These are phyloP conservation scores for Stenichneumon culpator DNA, from an alignment of 2,888 invertebrate genomes.

Conservation along the genomic window DNA sequence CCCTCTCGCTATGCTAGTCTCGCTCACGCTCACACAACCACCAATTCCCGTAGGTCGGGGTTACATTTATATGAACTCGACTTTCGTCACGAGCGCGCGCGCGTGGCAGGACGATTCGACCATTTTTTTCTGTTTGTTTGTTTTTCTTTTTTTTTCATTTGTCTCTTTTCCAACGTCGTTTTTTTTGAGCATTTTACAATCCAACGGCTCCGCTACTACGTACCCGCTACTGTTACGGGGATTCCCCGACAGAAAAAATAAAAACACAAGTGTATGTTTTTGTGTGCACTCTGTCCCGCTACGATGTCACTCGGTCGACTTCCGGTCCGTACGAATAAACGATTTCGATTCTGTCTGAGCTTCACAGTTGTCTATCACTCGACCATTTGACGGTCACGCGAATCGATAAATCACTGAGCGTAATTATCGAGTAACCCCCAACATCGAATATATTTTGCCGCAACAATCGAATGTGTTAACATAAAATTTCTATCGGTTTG, in stretches of 20 bases:
- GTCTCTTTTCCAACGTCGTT: constrained; percentile 52
- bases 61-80: constrained; percentile 72
- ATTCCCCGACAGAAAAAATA: constrained; percentile 73
- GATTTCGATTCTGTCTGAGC: constrained; percentile 42
- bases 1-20: constrained; percentile 70
- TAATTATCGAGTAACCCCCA: background rate
- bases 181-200: constrained; percentile 72
- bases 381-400: background rate
- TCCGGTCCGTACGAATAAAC: constrained; percentile 62
- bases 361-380: constrained; percentile 28
- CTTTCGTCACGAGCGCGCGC: constrained; percentile 57
- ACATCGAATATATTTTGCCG: background rate
- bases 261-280: constrained; percentile 66
- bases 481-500: no score
- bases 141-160: constrained; percentile 62
- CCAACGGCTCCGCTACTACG: constrained; percentile 65
- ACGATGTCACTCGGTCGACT: constrained; percentile 74
- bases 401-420: background rate
- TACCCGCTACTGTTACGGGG: constrained; percentile 34
- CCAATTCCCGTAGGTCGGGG: constrained; percentile 79
- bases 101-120: constrained; percentile 43
- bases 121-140: constrained; percentile 13
- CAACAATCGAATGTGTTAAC: no score
- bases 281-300: constrained; percentile 62
- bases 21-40: constrained; percentile 55